Evolutionary conservation across 1,140 invertebrate species (phyloP), one percentile per base, ranked within the genome.

Genomic region (Microplitis demolitor): DNA sequence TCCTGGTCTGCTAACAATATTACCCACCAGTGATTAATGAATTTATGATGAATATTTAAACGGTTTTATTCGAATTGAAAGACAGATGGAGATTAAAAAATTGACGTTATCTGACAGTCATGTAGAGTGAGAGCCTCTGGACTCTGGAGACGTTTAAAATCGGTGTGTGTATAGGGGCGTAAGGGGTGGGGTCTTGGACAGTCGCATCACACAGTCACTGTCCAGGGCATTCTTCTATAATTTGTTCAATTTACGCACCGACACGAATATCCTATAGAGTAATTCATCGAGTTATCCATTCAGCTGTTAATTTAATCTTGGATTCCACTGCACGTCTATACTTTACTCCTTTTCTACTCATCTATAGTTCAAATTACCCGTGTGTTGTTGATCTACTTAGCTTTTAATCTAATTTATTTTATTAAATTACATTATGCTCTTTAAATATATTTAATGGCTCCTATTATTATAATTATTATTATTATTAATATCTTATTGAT

Each of bases 181-280:
- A 35, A 11, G 75, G 78, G 78, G 53, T 11, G 75, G 78, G 78
- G 77, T 80, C 77, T 79, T 54, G 4, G 53, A 73, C 74, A 77
- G 78, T 24, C 24, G 74, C 77, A 73, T 69, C 34, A 74, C 67
- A 74, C 53, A 61, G 76, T 69, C 75, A 77, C 75, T 74, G 33
- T 11, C 58, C 33, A 78, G 77, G 78, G 79, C 81, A 85, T 85
- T 84, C 82, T 85, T 85, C 79, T 84, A 78, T 84, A 84, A 84
- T 85, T 85, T 85, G 83, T 81, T 84, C 84, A 85, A 84, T 85
- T 83, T 83, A 85, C 82, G 82, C 80, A 84, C 74, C 76, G 76
- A 82, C 82, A 82, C 77, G 81, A 82, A 80, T 71, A 67, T 68
- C 76, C 70, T 69, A 80, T 79, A 81, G 76, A 79, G 76, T 78